Base-by-base conservation (phyloP, 2,888 invertebrate genomes). In the Drosophila colorata region DNA sequence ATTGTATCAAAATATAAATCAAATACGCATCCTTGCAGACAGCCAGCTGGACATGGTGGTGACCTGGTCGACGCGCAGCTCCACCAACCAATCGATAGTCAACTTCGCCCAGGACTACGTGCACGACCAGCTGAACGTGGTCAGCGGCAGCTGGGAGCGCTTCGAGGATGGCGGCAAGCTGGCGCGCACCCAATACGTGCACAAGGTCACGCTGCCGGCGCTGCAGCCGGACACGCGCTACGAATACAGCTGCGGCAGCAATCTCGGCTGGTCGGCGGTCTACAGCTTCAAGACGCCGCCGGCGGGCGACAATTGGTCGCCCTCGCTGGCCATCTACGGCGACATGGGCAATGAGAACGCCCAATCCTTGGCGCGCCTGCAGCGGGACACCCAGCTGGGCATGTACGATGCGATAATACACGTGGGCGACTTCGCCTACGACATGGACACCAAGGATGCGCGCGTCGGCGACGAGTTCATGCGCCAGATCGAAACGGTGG, bases 341-440 rank as follows among this genome's bases (percentile, higher is more conserved):
- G 99, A 99, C 91, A 95, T 99, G 96, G 99, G 99, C 25, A 97
- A 96, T 90, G 95, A 95, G 83, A 98, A 98, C 92, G 97, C 98
- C 0, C 93, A 95, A 93, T 97, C 98, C 0, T 93, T 99, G 66
- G 94, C 95, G 0, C 94, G 96, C 66, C 92, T 99, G 3, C 97
- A 98, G 93, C 94, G 95, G 87, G 98, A 98, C 88, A 94, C 96
- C 0, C 95, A 97, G 89, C 93, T 94, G 28, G 96, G 95, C 9
- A 93, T 95, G 91, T 98, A 97, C 91, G 97, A 98, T 93, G 95
- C 96, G 51, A 94, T 97, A 52, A 94, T 98, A 56, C 98, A 98
- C 93, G 97, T 98, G 51, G 98, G 98, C 0, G 98, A 98, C 93
- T 98, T 98, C 93, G 98, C 98, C 0, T 98, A 98, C 92, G 97